Conservation (phyloP, 53 echinoderm and acorn worm genomes). For the Apostichopus leukothele region DNA sequence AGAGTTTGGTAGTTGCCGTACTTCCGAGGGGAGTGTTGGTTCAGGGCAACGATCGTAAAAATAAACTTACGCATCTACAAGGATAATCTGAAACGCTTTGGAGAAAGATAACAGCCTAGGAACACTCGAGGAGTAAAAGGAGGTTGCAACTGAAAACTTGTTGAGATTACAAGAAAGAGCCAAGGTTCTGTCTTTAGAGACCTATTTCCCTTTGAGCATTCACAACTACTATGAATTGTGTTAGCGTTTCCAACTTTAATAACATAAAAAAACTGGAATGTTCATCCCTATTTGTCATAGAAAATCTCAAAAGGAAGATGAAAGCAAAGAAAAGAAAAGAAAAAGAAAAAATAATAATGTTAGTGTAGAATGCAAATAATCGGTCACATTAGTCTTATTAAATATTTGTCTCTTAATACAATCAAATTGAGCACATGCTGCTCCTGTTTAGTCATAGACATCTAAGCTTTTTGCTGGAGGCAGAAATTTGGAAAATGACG, state of each 20-base stretch:
- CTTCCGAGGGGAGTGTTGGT: slow-evolving; percentile 16
- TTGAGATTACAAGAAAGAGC: not conserved
- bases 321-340: too few relatives aligned
- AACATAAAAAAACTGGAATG: too few relatives aligned
- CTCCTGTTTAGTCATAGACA: too few relatives aligned
- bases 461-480: too few relatives aligned
- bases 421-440: too few relatives aligned
- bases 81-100: slow-evolving; percentile 14
- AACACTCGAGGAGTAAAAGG: slow-evolving; percentile 20
- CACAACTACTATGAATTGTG: not conserved
- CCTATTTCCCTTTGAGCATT: slow-evolving; percentile 17
- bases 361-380: too few relatives aligned
- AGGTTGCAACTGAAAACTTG: slow-evolving; percentile 16
- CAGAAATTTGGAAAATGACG: too few relatives aligned
- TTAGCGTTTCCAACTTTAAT: not conserved
- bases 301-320: too few relatives aligned
- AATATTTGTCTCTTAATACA: too few relatives aligned
- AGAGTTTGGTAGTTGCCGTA: slow-evolving; percentile 18
- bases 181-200: not conserved
- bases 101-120: not conserved
- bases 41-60: slow-evolving; percentile 7
- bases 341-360: too few relatives aligned
- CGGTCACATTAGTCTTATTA: too few relatives aligned
- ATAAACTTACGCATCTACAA: not conserved
- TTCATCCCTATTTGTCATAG: too few relatives aligned